Percentiles rank a stretch among this genome's conserved stretches.
These are phyloP conservation scores for Cotesia glomerata DNA, from an alignment of 1,140 invertebrate genomes.

Conservation along the genomic window DNA sequence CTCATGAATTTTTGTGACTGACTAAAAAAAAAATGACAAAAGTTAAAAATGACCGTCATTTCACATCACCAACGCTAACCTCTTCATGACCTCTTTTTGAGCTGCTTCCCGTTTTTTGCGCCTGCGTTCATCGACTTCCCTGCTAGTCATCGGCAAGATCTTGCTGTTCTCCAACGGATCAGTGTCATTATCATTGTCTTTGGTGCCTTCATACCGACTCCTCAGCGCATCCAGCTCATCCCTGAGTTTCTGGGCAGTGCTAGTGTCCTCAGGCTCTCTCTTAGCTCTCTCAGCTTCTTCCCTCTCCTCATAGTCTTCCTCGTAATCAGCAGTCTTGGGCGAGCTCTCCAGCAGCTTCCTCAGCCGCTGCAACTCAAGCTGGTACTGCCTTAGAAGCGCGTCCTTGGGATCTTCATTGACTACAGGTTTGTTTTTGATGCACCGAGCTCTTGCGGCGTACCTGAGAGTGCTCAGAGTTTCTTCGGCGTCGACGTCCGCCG, in stretches of 20 bases:
- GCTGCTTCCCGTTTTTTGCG: constrained; percentile 54
- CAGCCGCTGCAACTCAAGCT: constrained; percentile 83
- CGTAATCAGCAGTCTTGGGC: constrained; percentile 1
- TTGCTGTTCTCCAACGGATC: constrained; percentile 11
- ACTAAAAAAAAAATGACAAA: no score
- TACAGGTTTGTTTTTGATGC: constrained; percentile 90
- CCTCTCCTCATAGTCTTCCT: constrained; percentile 26
- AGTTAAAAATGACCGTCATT: no score
- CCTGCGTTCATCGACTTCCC: constrained; percentile 47
- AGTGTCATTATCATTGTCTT: background rate
- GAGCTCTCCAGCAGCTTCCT: constrained; percentile 69
- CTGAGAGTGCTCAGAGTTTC: constrained; percentile 86
- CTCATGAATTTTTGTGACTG: no score
- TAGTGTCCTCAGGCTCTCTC: constrained; percentile 52
- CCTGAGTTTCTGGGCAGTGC: constrained; percentile 50
- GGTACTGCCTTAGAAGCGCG: constrained; percentile 84
- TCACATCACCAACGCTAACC: constrained; percentile 52
- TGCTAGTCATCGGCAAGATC: constrained; percentile 35
- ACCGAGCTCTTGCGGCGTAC: constrained; percentile 90
- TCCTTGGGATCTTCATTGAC: constrained; percentile 96
- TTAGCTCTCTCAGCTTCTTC: constrained; percentile 47
- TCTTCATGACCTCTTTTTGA: constrained; percentile 53
- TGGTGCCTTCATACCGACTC: constrained; percentile 41
- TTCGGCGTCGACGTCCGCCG: constrained; percentile 87
- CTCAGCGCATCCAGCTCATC: constrained; percentile 52